Evolutionary conservation across 2,888 invertebrate genomes (phyloP).

Genomic region (Junonia oenone): DNA sequence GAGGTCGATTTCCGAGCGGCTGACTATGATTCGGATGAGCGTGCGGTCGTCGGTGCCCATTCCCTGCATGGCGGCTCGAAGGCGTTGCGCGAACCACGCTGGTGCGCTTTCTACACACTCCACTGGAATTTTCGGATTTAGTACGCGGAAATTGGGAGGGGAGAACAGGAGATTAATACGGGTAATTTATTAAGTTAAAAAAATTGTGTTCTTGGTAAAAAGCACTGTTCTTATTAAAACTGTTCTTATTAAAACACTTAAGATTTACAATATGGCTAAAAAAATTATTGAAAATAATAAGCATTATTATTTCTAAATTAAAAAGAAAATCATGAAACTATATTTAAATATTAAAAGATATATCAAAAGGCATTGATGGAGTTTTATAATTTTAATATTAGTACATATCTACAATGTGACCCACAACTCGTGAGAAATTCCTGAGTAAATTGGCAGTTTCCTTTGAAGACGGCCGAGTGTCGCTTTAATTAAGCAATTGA

Average conservation of each 20-base stretch:
- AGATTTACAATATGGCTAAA: no score
- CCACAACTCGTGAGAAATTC: neutral
- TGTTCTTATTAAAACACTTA: no score
- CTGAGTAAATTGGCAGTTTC: constrained; percentile 10
- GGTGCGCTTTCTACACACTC: constrained; percentile 84
- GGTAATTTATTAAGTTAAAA: no score
- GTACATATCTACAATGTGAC: neutral
- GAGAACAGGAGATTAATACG: no score
- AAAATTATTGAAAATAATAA: no score
- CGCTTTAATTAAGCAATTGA: neutral
- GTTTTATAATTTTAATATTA: neutral
- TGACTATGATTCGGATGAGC: constrained; percentile 85
- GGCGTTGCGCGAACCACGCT: constrained; percentile 84
- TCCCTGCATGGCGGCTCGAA: constrained; percentile 84
- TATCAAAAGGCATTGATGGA: no score
- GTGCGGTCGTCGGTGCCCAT: constrained; percentile 86
- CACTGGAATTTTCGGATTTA: constrained; percentile 64
- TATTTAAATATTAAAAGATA: no score
- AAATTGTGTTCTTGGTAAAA: no score
- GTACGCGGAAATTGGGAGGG: constrained; percentile 1
- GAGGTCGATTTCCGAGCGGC: constrained; percentile 85
- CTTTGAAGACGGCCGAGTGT: constrained; percentile 2
- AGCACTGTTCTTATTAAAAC: no score
- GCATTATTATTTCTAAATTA: no score
- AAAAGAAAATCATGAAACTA: no score